Conservation (phyloP, 2,797 vertebrate genomes). For the Numenius phaeopus region DNA sequence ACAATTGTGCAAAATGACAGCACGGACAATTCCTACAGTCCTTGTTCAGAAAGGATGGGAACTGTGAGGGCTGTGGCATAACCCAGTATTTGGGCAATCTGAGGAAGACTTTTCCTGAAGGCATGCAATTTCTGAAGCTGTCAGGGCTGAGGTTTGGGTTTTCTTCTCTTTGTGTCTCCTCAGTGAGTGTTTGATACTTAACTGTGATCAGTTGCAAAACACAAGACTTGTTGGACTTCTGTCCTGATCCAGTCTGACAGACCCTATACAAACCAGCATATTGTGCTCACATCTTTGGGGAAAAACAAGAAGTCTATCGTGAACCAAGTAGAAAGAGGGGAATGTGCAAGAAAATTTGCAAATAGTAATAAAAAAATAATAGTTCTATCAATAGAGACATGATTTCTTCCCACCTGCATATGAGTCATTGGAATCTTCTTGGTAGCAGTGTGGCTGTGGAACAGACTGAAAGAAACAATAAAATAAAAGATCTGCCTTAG, state of each 20-base stretch:
- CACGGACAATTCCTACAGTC: background rate
- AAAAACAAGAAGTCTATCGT: background rate
- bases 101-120: background rate
- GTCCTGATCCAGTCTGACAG: background rate
- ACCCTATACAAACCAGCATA: background rate
- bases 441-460: background rate
- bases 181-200: background rate
- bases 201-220: background rate
- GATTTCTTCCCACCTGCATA: conserved; percentile 16
- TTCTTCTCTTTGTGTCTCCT: background rate
- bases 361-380: conserved; percentile 1
- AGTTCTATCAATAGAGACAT: background rate
- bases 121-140: background rate
- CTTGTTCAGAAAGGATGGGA: background rate
- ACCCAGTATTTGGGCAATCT: background rate
- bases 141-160: background rate
- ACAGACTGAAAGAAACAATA: conserved; percentile 20
- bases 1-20: background rate
- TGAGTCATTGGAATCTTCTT: conserved; percentile 28
- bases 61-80: background rate
- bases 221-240: background rate
- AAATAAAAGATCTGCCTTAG: background rate
- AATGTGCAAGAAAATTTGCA: background rate
- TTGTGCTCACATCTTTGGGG: background rate
- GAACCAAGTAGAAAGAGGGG: background rate